These are phyloP conservation scores for Micromys minutus DNA, from an alignment of 2,113 vertebrate genomes.

Conservation along the genomic window DNA sequence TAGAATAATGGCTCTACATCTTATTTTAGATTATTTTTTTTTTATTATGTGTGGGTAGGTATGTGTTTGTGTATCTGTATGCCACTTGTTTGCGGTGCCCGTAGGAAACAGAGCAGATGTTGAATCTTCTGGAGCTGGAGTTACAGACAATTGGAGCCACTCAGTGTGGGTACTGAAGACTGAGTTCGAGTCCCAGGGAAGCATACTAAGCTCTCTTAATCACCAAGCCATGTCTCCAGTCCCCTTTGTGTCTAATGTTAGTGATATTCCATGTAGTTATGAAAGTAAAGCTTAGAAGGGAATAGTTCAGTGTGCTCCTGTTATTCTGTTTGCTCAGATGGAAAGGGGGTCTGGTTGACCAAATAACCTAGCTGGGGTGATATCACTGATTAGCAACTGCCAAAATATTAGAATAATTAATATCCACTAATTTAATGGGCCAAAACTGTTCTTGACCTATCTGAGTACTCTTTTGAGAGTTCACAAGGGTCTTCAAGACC, in stretches of 20 bases:
- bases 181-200: no score
- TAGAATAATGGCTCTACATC: background rate
- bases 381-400: background rate
- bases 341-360: background rate
- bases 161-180: no score
- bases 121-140: background rate
- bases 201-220: background rate
- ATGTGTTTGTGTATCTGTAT: background rate
- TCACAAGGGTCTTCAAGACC: conserved; percentile 9
- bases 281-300: background rate
- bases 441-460: background rate
- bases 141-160: no score
- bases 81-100: background rate
- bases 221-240: background rate
- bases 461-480: background rate
- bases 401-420: conserved; percentile 42
- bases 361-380: background rate
- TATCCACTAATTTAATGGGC: background rate
- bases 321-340: background rate
- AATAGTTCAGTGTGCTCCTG: background rate
- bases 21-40: background rate
- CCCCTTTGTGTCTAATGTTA: background rate
- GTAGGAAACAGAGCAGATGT: background rate
- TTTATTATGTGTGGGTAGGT: background rate
- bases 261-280: background rate